Evolutionary conservation across 2,888 invertebrate genomes (phyloP).

Genomic region (Oscheius sp.): DNA sequence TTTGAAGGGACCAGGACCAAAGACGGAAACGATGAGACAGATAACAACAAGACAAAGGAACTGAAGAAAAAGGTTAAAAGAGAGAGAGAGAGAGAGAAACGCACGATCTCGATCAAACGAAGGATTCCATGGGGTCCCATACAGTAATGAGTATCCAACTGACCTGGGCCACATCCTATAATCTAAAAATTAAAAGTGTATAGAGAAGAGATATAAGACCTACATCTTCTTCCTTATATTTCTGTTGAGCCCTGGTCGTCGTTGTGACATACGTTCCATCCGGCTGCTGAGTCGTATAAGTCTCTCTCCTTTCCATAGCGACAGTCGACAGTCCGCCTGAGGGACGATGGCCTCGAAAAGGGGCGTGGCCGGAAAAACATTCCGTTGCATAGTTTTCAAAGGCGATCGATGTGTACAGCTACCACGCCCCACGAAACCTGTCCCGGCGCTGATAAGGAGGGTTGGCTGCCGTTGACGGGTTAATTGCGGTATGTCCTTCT

Average conservation of each 20-base stretch:
- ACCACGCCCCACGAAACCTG: constrained; percentile 22
- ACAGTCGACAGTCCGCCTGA: background rate
- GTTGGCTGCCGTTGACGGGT: constrained; percentile 7
- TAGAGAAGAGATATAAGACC: constrained; percentile 10
- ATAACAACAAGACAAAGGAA: constrained; percentile 60
- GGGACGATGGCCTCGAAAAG: background rate
- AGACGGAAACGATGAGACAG: constrained; percentile 63
- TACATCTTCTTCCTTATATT: constrained; percentile 49
- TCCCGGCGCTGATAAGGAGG: constrained; percentile 23
- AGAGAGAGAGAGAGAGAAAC: too few relatives aligned
- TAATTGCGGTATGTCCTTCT: too few relatives aligned
- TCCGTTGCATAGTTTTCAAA: background rate
- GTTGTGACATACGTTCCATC: constrained; percentile 67
- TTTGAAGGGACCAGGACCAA: constrained; percentile 69
- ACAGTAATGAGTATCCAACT: constrained; percentile 63
- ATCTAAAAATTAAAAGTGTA: background rate
- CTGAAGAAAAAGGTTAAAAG: constrained; percentile 33
- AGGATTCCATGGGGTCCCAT: constrained; percentile 61
- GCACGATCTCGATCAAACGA: constrained; percentile 62
- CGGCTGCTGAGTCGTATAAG: constrained; percentile 63
- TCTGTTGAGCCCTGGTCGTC: constrained; percentile 50
- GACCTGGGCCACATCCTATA: constrained; percentile 60
- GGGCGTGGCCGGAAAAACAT: background rate
- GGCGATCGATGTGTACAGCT: constrained; percentile 14
- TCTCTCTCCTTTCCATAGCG: constrained; percentile 40